phyloP scores from a whole-genome alignment of 2,888 invertebrate species.

The Orchesellides sinensis region DNA sequence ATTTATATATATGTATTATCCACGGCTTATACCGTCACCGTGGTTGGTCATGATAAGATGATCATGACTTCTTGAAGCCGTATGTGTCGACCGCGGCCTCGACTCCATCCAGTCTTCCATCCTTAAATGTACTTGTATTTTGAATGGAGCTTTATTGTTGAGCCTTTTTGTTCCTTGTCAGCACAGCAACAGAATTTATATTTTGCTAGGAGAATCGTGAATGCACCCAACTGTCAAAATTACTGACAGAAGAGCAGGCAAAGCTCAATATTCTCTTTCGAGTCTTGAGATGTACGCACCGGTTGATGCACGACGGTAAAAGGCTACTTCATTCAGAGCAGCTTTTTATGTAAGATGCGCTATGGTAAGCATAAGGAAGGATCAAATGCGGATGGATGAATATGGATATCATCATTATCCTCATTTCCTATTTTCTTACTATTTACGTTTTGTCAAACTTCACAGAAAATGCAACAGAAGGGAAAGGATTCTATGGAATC shows the following conservation, averaged over 20 bases:
- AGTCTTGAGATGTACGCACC: too few relatives aligned
- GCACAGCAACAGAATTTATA: constrained; percentile 11
- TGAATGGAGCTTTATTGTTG: neutral
- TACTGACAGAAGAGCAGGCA: too few relatives aligned
- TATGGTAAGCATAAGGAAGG: too few relatives aligned
- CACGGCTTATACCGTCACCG: neutral
- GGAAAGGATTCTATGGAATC: neutral
- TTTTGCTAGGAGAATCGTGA: constrained; percentile 27
- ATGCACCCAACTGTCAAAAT: constrained; percentile 62
- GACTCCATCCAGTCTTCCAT: constrained; percentile 64
- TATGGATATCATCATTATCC: constrained; percentile 13
- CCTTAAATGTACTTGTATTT: constrained; percentile 40
- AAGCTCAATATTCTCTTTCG: too few relatives aligned
- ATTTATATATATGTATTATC: neutral
- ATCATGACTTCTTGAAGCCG: constrained; percentile 19
- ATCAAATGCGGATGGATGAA: constrained; percentile 20
- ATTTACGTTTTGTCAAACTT: neutral
- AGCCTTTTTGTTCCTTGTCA: constrained; percentile 33
- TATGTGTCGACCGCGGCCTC: constrained; percentile 55
- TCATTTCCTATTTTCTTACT: neutral
- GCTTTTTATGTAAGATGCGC: too few relatives aligned
- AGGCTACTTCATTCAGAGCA: too few relatives aligned
- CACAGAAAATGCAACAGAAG: constrained; percentile 7
- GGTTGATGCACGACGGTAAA: too few relatives aligned
- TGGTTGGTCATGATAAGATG: constrained; percentile 40